A percentile compares a stretch with the other conserved stretches of the same genome.
These are phyloP conservation scores for Villa cingulata DNA, from an alignment of 2,888 invertebrate species.

Conservation along the genomic window DNA sequence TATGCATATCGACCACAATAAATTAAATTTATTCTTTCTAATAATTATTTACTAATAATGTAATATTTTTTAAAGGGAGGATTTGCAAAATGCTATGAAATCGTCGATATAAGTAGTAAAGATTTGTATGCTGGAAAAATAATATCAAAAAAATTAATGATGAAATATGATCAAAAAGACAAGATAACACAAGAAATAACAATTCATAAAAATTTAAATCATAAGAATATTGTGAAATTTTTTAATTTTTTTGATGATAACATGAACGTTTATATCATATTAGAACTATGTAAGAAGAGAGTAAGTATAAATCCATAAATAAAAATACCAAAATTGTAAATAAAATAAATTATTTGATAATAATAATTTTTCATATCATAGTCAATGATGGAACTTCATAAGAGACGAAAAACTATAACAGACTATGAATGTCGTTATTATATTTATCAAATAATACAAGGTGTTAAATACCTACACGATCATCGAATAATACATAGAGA, in stretches of 20 bases:
- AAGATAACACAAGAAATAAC: constrained; percentile 96
- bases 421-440: constrained; percentile 98
- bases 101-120: constrained; percentile 66
- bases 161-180: constrained; percentile 89
- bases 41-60: constrained; percentile 69
- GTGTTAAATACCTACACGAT: constrained; percentile 85
- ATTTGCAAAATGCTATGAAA: constrained; percentile 97
- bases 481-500: constrained; percentile 93
- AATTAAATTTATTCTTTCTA: constrained; percentile 34
- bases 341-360: too few species aligned
- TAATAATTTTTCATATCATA: too few species aligned
- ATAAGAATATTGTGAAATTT: constrained; percentile 89
- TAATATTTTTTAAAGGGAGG: constrained; percentile 70
- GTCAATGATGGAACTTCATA: constrained; percentile 98
- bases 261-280: constrained; percentile 83
- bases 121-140: constrained; percentile 89
- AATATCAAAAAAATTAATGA: constrained; percentile 84
- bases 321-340: background rate
- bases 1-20: too few species aligned
- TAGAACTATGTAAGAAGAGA: constrained; percentile 89
- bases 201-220: constrained; percentile 78
- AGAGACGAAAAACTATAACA: constrained; percentile 83
- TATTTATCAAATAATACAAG: constrained; percentile 82
- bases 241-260: constrained; percentile 90
- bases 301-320: constrained; percentile 40